Evolutionary conservation across 2,113 vertebrate species (phyloP).

Genomic region (Gobiocypris rarus): DNA sequence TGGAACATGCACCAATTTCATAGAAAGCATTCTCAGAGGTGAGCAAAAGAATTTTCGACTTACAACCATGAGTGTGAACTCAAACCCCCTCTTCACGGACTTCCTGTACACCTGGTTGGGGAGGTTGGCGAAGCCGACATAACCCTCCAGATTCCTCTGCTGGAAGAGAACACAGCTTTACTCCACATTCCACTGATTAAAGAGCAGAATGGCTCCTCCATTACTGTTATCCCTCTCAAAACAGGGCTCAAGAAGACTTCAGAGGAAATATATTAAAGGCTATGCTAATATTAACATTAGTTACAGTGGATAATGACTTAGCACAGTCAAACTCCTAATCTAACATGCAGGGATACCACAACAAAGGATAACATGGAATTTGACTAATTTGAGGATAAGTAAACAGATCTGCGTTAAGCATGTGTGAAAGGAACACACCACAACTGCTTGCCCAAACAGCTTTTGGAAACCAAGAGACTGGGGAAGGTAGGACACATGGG

Average conservation of each 20-base stretch:
- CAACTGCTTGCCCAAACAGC: background rate
- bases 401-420: background rate
- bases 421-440: background rate
- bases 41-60: conserved; percentile 59
- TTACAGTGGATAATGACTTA: conserved; percentile 18
- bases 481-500: background rate
- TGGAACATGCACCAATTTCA: background rate
- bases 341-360: background rate
- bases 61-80: conserved; percentile 83
- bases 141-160: conserved; percentile 82
- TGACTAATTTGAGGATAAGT: conserved; percentile 9
- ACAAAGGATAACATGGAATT: background rate
- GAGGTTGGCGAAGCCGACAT: conserved; percentile 80
- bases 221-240: conserved; percentile 30
- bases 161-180: conserved; percentile 57
- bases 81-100: conserved; percentile 81
- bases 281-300: conserved; percentile 27
- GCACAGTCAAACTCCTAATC: background rate
- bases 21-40: background rate
- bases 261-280: conserved; percentile 16
- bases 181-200: conserved; percentile 41
- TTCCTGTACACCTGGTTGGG: conserved; percentile 83
- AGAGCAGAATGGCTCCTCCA: conserved; percentile 18
- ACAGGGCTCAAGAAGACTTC: conserved; percentile 7
- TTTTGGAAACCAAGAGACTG: background rate